Percentiles rank a stretch among this genome's conserved stretches.
These are phyloP conservation scores for Graphium colonna DNA, from an alignment of 2,888 invertebrate species.

Conservation along the genomic window DNA sequence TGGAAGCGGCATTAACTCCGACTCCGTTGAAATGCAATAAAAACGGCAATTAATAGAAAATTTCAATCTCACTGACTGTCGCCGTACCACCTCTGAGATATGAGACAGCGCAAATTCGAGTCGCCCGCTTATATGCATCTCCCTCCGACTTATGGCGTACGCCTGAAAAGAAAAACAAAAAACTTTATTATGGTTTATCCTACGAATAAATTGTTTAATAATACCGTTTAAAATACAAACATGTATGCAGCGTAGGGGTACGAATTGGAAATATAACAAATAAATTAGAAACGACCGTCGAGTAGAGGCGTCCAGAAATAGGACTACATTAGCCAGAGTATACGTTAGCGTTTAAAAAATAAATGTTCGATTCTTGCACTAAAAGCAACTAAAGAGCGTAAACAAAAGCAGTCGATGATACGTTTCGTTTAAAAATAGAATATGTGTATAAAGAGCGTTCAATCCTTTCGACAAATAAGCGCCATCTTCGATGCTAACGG, in stretches of 20 bases:
- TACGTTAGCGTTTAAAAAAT: conserved; percentile 42
- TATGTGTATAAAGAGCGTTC: conserved; percentile 41
- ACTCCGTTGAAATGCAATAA: conserved; percentile 58
- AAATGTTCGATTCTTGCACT: conserved; percentile 30
- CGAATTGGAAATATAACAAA: not conserved
- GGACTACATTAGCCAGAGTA: conserved; percentile 44
- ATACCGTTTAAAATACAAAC: not conserved
- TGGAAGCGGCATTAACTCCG: conserved; percentile 48
- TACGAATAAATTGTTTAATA: not conserved
- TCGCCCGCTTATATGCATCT: conserved; percentile 42
- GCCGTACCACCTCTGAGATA: conserved; percentile 59
- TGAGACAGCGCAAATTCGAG: conserved; percentile 40
- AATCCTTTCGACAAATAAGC: conserved; percentile 46
- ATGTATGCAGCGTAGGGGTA: not conserved
- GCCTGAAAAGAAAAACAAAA: conserved; percentile 32
- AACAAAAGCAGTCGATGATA: conserved; percentile 35
- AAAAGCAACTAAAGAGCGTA: conserved; percentile 25
- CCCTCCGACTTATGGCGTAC: conserved; percentile 39
- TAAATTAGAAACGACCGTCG: not conserved
- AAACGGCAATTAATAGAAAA: conserved; percentile 67
- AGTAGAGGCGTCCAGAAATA: conserved; percentile 36
- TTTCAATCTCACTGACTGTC: conserved; percentile 59
- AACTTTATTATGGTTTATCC: not conserved
- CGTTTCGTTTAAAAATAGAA: conserved; percentile 34
- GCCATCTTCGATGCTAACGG: conserved; percentile 44